These are phyloP conservation scores for Ficedula albicollis DNA, from an alignment of 2,797 vertebrate genomes.

Conservation along the genomic window DNA sequence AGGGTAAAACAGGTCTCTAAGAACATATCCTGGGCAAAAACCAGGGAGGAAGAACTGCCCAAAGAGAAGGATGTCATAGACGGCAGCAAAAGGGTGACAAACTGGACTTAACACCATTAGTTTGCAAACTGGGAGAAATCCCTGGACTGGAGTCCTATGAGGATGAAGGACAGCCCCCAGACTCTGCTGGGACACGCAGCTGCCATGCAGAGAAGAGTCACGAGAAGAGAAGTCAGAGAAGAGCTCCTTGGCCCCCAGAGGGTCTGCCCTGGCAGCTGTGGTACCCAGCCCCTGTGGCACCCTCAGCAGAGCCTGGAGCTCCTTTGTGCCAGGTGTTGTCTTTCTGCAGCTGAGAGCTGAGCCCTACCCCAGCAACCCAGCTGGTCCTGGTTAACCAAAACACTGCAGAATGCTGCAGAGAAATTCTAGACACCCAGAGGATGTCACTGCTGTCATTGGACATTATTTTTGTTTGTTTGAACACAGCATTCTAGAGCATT, in stretches of 20 bases:
- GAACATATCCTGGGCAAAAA: neutral
- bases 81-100: neutral
- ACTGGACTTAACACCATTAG: neutral
- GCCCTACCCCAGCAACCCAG: neutral
- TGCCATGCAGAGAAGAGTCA: too few species aligned
- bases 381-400: neutral
- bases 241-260: neutral
- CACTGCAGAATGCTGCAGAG: neutral
- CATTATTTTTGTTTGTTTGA: neutral
- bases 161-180: neutral
- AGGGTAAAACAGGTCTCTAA: neutral
- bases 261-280: neutral
- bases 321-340: neutral
- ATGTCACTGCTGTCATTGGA: neutral
- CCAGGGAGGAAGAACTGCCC: neutral
- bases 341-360: neutral
- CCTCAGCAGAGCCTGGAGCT: neutral
- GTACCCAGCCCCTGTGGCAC: neutral
- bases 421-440: neutral
- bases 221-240: too few species aligned
- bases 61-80: neutral
- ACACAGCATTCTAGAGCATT: neutral
- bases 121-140: neutral
- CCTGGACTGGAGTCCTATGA: fast-evolving
- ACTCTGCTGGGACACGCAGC: neutral